Base-by-base conservation (phyloP, 1,140 invertebrate genomes). In the Solenopsis invicta region DNA sequence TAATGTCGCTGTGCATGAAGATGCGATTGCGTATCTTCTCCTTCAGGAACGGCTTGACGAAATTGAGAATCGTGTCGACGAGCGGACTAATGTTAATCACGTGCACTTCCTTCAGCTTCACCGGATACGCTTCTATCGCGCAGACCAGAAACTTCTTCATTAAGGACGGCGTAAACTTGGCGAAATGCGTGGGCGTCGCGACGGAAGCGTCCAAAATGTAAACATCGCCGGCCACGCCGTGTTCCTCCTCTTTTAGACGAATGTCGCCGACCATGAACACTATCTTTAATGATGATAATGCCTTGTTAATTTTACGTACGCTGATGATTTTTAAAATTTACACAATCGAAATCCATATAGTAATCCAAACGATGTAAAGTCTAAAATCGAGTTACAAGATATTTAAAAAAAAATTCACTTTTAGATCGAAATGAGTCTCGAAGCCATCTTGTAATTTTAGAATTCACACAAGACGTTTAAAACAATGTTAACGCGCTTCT, bases 1-100 rank as follows among this genome's bases (percentile, higher is more conserved):
- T 97, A 10, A 98, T 87, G 21, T 97, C 96, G 80, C 96, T 97
- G 93, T 98, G 98, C 62, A 98, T 96, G 90, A 97, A 97, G 88
- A 98, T 98, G 88, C 98, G 96, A 92, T 98, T 97, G 86, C 97
- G 96, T 76, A 98, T 98, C 94, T 98, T 98, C 91, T 98, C 98
- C 92, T 98, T 98, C 18, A 98, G 95, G 94, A 98, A 98, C 0
- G 97, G 98, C 93, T 98, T 98, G 0, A 98, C 97, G 93, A 98
- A 98, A 90, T 97, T 98, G 45, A 98, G 96, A 80, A 98, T 98
- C 16, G 97, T 97, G 87, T 98, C 97, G 6, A 98, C 97, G 10
- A 98, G 92, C 0, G 97, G 97, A 9, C 97, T 97, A 6, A 98
- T 97, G 92, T 98, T 98, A n/a, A 98, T 96, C 8, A 98, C 96